Evolutionary conservation across 2,888 invertebrate species (phyloP).

Genomic region (Nezara viridula): DNA sequence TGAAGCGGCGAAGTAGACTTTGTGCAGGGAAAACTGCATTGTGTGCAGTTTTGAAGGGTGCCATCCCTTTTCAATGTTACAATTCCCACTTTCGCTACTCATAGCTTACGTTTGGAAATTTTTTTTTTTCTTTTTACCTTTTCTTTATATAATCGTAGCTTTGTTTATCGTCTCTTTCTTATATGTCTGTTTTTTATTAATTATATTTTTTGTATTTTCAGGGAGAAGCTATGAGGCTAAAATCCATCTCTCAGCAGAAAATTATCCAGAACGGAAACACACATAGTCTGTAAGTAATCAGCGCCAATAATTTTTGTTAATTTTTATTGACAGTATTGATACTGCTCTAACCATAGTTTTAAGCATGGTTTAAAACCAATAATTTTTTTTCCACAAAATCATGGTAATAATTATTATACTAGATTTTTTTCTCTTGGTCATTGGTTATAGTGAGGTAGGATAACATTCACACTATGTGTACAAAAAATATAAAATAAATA

Average conservation of each 20-base stretch:
- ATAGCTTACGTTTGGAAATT: no score
- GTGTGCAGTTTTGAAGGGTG: not conserved
- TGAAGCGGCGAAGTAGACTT: not conserved
- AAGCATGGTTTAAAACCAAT: no score
- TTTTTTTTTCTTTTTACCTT: not conserved
- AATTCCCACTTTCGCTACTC: not conserved
- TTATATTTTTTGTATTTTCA: not conserved
- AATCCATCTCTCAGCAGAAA: conserved; percentile 43
- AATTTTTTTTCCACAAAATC: no score
- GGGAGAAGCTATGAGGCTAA: conserved; percentile 54
- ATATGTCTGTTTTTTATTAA: not conserved
- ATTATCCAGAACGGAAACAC: conserved; percentile 51
- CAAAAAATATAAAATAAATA: no score
- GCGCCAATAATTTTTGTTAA: not conserved
- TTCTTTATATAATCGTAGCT: not conserved
- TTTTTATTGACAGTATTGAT: no score
- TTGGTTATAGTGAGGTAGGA: no score
- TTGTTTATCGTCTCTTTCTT: not conserved
- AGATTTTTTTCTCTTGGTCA: no score
- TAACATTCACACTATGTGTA: no score
- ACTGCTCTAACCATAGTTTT: no score
- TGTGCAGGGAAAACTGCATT: not conserved
- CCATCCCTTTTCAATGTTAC: not conserved
- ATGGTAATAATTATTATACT: no score
- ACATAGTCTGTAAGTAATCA: conserved; percentile 41